Percentiles rank a stretch among this genome's conserved stretches.
phyloP scores from a whole-genome alignment of 1,140 invertebrate species.

The Forficula auricularia region DNA sequence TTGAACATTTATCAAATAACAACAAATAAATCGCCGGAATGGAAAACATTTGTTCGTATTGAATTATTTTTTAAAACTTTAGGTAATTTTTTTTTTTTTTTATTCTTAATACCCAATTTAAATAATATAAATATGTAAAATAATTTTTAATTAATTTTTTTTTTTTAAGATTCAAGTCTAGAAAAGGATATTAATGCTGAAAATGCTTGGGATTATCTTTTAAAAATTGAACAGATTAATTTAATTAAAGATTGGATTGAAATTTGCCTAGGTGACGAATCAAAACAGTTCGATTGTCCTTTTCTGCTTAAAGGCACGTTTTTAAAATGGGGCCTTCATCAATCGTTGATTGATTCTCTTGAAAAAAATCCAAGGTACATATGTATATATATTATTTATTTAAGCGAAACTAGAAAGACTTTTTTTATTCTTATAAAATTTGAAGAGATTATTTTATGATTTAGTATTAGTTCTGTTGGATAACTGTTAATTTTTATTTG shows the following conservation, averaged over 20 bases:
- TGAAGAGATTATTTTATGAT: too few relatives aligned
- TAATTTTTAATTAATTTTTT: slow-evolving; percentile 5
- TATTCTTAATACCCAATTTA: not conserved
- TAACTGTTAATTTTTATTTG: too few relatives aligned
- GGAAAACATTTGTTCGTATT: slow-evolving; percentile 20
- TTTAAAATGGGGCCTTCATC: too few relatives aligned
- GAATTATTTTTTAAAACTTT: slow-evolving; percentile 22
- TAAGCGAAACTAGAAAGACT: too few relatives aligned
- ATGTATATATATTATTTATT: too few relatives aligned
- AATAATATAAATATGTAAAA: not conserved
- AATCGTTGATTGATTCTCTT: too few relatives aligned
- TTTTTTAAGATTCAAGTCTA: slow-evolving; percentile 22
- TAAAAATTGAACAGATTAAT: slow-evolving; percentile 25
- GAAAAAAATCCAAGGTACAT: too few relatives aligned
- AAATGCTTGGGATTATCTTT: slow-evolving; percentile 33
- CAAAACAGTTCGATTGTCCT: slow-evolving; percentile 15
- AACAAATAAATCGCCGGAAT: slow-evolving; percentile 16
- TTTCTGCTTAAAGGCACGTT: too few relatives aligned
- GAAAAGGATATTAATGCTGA: slow-evolving; percentile 25
- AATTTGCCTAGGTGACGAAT: slow-evolving; percentile 33
- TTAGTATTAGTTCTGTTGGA: too few relatives aligned
- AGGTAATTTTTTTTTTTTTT: slow-evolving; percentile 1
- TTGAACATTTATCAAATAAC: slow-evolving; percentile 21
- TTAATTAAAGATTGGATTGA: slow-evolving; percentile 19
- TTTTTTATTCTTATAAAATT: too few relatives aligned